phyloP scores from a whole-genome alignment of 2,797 vertebrate genomes.

The Rhadinocentrus ornatus region DNA sequence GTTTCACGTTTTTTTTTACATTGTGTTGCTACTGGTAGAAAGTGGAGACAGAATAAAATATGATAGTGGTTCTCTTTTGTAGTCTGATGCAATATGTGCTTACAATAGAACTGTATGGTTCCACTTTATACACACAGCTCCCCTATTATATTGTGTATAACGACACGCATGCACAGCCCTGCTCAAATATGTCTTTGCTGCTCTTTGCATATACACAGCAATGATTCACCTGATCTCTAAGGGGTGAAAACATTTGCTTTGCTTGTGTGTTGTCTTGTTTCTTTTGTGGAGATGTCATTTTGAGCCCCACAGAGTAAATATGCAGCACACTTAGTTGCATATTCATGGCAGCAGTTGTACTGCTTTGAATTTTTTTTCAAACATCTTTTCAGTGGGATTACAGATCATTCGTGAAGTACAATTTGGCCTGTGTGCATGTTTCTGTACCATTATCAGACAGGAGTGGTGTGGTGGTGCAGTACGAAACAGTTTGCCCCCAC shows the following conservation, averaged over 20 bases:
- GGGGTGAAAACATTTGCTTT: conserved; percentile 35
- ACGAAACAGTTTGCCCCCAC: conserved; percentile 38
- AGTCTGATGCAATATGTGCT: conserved; percentile 57
- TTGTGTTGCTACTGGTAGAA: conserved; percentile 38
- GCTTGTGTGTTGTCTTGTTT: conserved; percentile 40
- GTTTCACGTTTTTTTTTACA: conserved; percentile 47
- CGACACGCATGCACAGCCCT: conserved; percentile 17
- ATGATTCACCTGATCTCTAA: conserved; percentile 20
- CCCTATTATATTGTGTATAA: conserved; percentile 27
- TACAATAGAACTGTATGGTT: conserved; percentile 32
- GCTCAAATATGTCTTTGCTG: conserved; percentile 30
- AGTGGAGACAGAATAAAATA: conserved; percentile 49
- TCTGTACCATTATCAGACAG: conserved; percentile 76
- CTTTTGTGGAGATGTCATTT: conserved; percentile 37
- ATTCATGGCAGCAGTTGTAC: conserved; percentile 39
- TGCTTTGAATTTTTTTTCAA: conserved; percentile 21
- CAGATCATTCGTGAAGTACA: conserved; percentile 28
- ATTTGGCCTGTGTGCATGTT: conserved; percentile 22
- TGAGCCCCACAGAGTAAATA: conserved; percentile 41
- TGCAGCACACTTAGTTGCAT: conserved; percentile 46
- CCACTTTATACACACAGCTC: conserved; percentile 26
- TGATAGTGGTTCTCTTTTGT: conserved; percentile 23
- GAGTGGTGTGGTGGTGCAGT: conserved; percentile 52
- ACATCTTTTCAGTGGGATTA: conserved; percentile 34
- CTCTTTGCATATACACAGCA: conserved; percentile 20